phyloP scores from a whole-genome alignment of 2,888 invertebrate species.

The Thecophora atra region DNA sequence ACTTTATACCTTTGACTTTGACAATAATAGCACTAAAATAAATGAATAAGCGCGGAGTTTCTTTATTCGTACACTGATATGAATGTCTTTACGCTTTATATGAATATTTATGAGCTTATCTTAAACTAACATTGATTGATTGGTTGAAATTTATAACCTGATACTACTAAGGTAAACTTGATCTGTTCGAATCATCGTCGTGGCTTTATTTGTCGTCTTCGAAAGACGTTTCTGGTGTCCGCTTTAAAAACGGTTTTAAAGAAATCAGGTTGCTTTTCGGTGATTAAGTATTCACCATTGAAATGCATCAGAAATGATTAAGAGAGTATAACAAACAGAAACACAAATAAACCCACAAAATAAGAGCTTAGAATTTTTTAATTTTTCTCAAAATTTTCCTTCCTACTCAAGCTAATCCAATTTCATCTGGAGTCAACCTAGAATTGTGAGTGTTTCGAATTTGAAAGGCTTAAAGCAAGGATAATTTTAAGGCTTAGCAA shows the following conservation, averaged over 20 bases:
- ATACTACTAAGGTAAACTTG: background rate
- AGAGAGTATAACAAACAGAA: too few relatives aligned
- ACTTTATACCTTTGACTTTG: too few relatives aligned
- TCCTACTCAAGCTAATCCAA: constrained; percentile 13
- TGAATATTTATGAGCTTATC: background rate
- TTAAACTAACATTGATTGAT: background rate
- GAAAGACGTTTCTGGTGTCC: too few relatives aligned
- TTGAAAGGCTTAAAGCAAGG: constrained; percentile 14
- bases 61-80: background rate
- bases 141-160: background rate
- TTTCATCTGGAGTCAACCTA: background rate
- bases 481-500: constrained; percentile 17
- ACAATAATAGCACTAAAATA: background rate
- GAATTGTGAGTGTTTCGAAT: constrained; percentile 7
- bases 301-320: too few relatives aligned
- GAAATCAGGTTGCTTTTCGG: too few relatives aligned
- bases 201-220: too few relatives aligned
- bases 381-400: too few relatives aligned
- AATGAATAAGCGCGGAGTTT: background rate
- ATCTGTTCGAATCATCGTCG: too few relatives aligned
- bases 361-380: too few relatives aligned
- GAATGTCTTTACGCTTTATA: background rate
- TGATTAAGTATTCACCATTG: too few relatives aligned
- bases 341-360: too few relatives aligned
- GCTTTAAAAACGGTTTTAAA: too few relatives aligned